Percentiles rank a stretch among this genome's conserved stretches.
Evolutionary conservation across 2,113 vertebrate species (phyloP).

Genomic region (Thalassoma bifasciatum): DNA sequence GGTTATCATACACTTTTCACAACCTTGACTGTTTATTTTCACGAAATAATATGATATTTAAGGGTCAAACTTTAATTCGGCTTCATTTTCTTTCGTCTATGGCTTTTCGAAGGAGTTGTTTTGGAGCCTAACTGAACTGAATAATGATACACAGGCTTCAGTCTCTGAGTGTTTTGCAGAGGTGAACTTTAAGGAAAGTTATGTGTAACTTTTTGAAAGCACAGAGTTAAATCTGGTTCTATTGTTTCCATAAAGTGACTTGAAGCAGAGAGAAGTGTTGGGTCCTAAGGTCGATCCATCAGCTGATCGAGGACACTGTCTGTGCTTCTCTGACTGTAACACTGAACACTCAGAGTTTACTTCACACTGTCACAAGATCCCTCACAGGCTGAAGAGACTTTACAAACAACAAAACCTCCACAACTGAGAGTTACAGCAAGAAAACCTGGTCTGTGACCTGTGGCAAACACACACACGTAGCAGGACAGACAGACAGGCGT

Average conservation of each 20-base stretch:
- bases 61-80: not conserved
- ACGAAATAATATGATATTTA: too few species aligned
- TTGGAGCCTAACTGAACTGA: not conserved
- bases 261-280: not conserved
- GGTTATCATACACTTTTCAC: not conserved
- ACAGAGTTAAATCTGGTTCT: too few species aligned
- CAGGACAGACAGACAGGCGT: not conserved
- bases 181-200: too few species aligned
- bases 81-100: not conserved
- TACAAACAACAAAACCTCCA: fast-evolving
- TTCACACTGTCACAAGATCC: too few species aligned
- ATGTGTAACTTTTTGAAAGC: too few species aligned
- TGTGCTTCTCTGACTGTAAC: not conserved
- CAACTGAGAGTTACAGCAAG: not conserved
- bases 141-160: too few species aligned
- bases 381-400: not conserved
- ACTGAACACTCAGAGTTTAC: fast-evolving
- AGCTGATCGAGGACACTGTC: conserved; percentile 21
- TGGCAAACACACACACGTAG: conserved; percentile 58
- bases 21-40: too few species aligned
- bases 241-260: not conserved
- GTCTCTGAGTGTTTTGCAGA: not conserved
- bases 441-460: not conserved
- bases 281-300: conserved; percentile 42
- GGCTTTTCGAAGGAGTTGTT: not conserved